Percentiles rank a stretch among this genome's conserved stretches.
Conservation (phyloP, 2,797 vertebrate species). For the Argentina silus region DNA sequence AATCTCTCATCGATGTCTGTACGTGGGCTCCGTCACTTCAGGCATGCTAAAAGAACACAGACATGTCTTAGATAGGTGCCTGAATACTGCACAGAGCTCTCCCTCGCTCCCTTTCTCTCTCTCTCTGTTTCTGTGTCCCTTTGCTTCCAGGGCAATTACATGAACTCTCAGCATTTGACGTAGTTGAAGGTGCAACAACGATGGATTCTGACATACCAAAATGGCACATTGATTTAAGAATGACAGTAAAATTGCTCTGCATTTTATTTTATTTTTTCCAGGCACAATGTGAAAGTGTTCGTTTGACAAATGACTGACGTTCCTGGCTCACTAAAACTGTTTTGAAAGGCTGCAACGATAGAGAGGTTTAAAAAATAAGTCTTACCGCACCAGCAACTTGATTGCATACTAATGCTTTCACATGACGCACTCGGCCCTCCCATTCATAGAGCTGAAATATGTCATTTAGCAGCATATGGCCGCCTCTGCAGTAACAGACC, state of each 20-base stretch:
- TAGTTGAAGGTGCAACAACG: neutral
- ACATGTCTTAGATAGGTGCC: constrained; percentile 47
- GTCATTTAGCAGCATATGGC: neutral
- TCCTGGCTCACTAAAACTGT: constrained; percentile 42
- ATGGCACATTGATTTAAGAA: neutral
- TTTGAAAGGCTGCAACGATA: constrained; percentile 50
- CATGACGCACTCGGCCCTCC: constrained; percentile 39
- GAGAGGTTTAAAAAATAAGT: constrained; percentile 10
- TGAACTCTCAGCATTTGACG: neutral
- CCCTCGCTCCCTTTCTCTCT: neutral
- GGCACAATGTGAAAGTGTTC: neutral
- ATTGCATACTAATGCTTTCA: constrained; percentile 67
- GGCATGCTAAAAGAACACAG: constrained; percentile 45
- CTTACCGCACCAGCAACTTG: constrained; percentile 59
- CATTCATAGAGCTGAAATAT: neutral
- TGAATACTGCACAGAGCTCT: constrained; percentile 35
- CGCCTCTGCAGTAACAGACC: neutral
- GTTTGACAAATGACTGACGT: neutral
- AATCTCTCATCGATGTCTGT: constrained; percentile 50
- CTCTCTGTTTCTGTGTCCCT: neutral
- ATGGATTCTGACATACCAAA: neutral
- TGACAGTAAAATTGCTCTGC: neutral
- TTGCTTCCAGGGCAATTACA: neutral
- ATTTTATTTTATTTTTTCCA: neutral
- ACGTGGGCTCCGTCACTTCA: constrained; percentile 16